Evolutionary conservation across 2,797 vertebrate species (phyloP).

Genomic region (Microhierax caerulescens): DNA sequence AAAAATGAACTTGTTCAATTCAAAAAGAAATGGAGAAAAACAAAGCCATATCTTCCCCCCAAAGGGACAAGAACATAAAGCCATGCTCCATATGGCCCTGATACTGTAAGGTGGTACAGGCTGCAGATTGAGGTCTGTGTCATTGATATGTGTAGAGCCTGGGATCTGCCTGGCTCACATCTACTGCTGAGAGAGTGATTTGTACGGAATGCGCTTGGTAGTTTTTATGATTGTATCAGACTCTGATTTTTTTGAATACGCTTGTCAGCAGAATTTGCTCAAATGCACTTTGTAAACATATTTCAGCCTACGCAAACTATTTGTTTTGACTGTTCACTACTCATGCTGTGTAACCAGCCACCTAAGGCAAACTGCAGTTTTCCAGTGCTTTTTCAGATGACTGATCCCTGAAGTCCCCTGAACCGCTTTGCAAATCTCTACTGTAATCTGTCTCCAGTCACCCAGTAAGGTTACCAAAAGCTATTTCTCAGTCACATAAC

Average conservation of each 20-base stretch:
- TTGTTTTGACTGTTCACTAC: slow-evolving; percentile 50
- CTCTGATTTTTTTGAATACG: slow-evolving; percentile 17
- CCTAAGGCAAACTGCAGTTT: slow-evolving; percentile 48
- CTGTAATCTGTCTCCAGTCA: slow-evolving; percentile 24
- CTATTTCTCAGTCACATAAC: slow-evolving; percentile 2
- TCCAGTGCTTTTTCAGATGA: slow-evolving; percentile 37
- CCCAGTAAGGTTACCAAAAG: slow-evolving; percentile 3
- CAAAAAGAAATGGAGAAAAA: not conserved
- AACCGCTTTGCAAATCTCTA: not conserved
- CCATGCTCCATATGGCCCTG: not conserved
- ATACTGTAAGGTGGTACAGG: not conserved
- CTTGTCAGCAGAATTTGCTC: slow-evolving; percentile 42
- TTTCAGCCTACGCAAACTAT: slow-evolving; percentile 34
- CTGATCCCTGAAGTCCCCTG: slow-evolving; percentile 6
- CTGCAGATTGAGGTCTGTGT: not conserved
- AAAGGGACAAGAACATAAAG: not conserved
- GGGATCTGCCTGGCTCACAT: not conserved
- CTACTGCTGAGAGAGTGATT: not conserved
- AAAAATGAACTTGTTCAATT: not conserved
- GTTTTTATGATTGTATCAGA: not conserved
- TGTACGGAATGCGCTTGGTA: not conserved
- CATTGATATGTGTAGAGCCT: not conserved
- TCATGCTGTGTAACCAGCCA: slow-evolving; percentile 9
- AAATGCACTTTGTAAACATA: not conserved
- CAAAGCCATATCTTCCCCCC: not conserved